phyloP scores from a whole-genome alignment of 2,113 vertebrate species.

The Ivindomyrus marchei region DNA sequence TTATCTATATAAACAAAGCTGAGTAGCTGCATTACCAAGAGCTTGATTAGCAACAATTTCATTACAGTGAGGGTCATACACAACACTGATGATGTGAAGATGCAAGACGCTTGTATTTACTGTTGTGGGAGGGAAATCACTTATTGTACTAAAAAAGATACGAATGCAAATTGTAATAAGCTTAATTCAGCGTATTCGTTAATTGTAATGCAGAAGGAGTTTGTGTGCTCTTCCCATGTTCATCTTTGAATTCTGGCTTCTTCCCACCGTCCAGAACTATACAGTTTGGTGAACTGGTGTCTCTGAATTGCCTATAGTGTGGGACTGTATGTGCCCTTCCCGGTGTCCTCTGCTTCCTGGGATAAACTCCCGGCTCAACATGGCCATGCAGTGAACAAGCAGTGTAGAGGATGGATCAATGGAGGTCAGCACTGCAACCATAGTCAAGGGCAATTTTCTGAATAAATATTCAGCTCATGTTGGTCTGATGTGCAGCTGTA shows the following conservation, averaged over 20 bases:
- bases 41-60: conserved; percentile 54
- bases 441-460: not conserved
- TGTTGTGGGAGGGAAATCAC: not conserved
- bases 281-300: not conserved
- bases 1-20: conserved; percentile 21
- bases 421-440: not conserved
- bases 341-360: not conserved
- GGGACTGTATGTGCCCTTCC: not conserved
- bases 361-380: not conserved
- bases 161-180: not conserved
- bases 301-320: not conserved
- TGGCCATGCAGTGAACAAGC: not conserved
- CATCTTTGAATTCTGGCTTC: not conserved
- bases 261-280: not conserved
- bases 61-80: conserved; percentile 33
- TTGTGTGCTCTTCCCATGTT: not conserved
- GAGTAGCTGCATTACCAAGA: conserved; percentile 26
- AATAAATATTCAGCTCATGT: not conserved
- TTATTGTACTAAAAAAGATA: not conserved
- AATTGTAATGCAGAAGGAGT: not conserved
- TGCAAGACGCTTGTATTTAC: not conserved
- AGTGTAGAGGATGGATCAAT: not conserved
- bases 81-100: not conserved
- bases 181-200: not conserved
- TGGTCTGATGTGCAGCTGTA: not conserved